Conservation (phyloP, 2,797 vertebrate species). For the Philypnodon macrostomus region DNA sequence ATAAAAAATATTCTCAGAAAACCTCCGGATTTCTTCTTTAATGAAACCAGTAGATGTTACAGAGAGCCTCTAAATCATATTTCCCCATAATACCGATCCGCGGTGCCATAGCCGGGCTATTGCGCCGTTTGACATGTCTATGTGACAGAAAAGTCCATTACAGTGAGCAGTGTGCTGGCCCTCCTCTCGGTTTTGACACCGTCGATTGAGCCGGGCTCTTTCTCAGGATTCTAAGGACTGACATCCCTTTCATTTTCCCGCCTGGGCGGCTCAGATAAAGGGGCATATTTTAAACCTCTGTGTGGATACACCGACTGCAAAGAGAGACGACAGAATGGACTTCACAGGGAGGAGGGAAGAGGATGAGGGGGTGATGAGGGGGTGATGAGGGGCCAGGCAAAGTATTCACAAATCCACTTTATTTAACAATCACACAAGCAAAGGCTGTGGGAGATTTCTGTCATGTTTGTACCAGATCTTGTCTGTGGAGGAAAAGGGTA, state of each 20-base stretch:
- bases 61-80: slow-evolving; percentile 54
- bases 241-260: slow-evolving; percentile 76
- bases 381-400: slow-evolving; percentile 21
- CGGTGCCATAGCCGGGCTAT: slow-evolving; percentile 72
- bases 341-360: slow-evolving; percentile 31
- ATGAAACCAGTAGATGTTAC: slow-evolving; percentile 39
- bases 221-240: slow-evolving; percentile 77
- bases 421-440: slow-evolving; percentile 7
- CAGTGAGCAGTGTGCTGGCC: slow-evolving; percentile 56
- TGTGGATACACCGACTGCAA: slow-evolving; percentile 64
- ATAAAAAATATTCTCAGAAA: too few relatives aligned
- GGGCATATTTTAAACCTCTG: slow-evolving; percentile 74
- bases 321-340: slow-evolving; percentile 59
- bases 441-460: too few relatives aligned
- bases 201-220: slow-evolving; percentile 66
- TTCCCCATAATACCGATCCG: slow-evolving; percentile 68
- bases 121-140: slow-evolving; percentile 54
- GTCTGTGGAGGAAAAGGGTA: too few relatives aligned
- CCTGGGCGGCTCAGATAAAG: slow-evolving; percentile 80
- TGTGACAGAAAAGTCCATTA: slow-evolving; percentile 50
- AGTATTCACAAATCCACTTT: too few relatives aligned
- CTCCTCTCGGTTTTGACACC: slow-evolving; percentile 65
- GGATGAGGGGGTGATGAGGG: slow-evolving; percentile 1
- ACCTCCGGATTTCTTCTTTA: too few relatives aligned
- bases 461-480: too few relatives aligned